Conservation (phyloP, 2,113 vertebrate genomes). For the western clawed frog (Xenopus tropicalis) region UCB_Xtro_10.0 CM004446.2:60512501-60513000, state of each 20-base stretch:
- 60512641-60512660: not conserved
- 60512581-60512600: slow-evolving; percentile 24
- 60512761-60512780: not conserved
- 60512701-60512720: slow-evolving; percentile 25
- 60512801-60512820: not conserved
- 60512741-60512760: accelerated
- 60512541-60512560: slow-evolving; percentile 33
- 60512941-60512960: not conserved
- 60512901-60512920: slow-evolving; percentile 41
- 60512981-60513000: slow-evolving; percentile 46
- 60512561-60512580: not conserved
- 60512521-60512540: slow-evolving; percentile 17
- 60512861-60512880: slow-evolving; percentile 31
- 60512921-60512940: slow-evolving; percentile 37
- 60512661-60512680: slow-evolving; percentile 42
- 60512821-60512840: slow-evolving; percentile 26
- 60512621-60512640: not conserved
- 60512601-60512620: slow-evolving; percentile 34
- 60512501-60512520: slow-evolving; percentile 48
- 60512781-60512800: not conserved
- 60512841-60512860: slow-evolving; percentile 21
- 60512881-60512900: slow-evolving; percentile 43
- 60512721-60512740: not conserved
- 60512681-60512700: slow-evolving; percentile 47
- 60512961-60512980: slow-evolving; percentile 40